These are phyloP conservation scores for Pachycephus smyrnensis DNA, from an alignment of 2,888 invertebrate species.

Conservation along the genomic window DNA sequence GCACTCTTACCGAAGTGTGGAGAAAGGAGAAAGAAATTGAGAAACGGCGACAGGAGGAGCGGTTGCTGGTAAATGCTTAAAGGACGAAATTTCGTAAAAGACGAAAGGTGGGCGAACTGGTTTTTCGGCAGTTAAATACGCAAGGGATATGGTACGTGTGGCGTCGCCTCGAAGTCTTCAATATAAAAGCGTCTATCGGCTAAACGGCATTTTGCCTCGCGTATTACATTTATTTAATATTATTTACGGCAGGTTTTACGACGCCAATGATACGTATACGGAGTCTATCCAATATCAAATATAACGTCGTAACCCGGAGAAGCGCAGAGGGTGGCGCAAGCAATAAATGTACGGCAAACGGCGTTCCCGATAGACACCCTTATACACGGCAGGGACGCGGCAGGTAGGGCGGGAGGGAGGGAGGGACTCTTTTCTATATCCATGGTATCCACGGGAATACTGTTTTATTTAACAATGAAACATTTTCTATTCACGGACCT, in stretches of 20 bases:
- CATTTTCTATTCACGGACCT: constrained; percentile 4
- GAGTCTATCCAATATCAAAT: constrained; percentile 67
- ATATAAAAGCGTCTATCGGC: constrained; percentile 31
- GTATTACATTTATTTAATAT: constrained; percentile 67
- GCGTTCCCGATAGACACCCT: constrained; percentile 61
- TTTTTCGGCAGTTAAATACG: not conserved
- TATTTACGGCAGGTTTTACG: constrained; percentile 66
- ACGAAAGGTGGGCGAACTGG: not conserved
- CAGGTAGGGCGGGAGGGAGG: not conserved
- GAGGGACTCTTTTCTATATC: not conserved
- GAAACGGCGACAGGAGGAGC: not conserved
- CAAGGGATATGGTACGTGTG: not conserved
- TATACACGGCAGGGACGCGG: not conserved
- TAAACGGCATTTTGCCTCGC: constrained; percentile 60
- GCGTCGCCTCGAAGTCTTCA: not conserved
- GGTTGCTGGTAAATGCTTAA: not conserved
- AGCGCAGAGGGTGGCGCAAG: constrained; percentile 53
- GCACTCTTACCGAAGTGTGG: not conserved
- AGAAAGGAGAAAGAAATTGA: not conserved
- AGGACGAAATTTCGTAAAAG: not conserved
- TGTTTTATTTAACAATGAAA: not conserved
- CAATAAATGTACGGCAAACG: constrained; percentile 67
- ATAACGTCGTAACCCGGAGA: constrained; percentile 64
- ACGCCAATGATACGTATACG: constrained; percentile 64
- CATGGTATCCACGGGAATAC: not conserved